phyloP scores from a whole-genome alignment of 2,888 invertebrate species.

The Noctua fimbriata region DNA sequence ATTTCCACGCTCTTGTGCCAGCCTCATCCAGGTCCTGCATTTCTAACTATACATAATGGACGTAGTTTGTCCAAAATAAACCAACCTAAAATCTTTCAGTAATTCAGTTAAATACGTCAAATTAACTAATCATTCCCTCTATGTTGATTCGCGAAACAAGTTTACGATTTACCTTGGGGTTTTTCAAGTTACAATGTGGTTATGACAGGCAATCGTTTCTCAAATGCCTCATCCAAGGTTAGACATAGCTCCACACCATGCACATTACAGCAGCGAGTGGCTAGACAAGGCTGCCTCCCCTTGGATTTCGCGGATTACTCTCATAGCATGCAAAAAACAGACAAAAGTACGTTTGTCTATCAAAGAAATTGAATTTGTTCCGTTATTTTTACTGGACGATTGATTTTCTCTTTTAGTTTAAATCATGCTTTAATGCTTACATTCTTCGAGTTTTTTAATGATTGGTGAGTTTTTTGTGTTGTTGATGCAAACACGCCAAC shows the following conservation, averaged over 20 bases:
- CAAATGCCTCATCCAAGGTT: conserved; percentile 52
- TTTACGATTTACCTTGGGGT: no score
- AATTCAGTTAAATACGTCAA: no score
- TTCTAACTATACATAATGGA: not conserved
- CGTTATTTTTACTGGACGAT: conserved; percentile 20
- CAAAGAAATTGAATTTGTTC: conserved; percentile 65
- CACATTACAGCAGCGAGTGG: conserved; percentile 62
- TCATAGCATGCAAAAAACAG: conserved; percentile 63
- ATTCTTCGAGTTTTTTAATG: not conserved
- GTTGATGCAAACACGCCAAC: not conserved
- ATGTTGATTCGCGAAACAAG: no score
- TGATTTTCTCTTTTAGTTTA: conserved; percentile 20
- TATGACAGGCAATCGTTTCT: not conserved
- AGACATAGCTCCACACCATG: conserved; percentile 23
- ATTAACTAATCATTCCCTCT: no score
- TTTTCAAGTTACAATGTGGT: not conserved
- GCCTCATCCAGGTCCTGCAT: not conserved
- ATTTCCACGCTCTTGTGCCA: not conserved
- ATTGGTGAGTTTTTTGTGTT: not conserved
- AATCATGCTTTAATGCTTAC: no score
- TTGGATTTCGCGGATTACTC: conserved; percentile 71
- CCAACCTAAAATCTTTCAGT: no score
- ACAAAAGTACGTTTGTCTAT: conserved; percentile 63
- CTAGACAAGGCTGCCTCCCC: conserved; percentile 70
- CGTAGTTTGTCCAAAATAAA: not conserved